phyloP scores from a whole-genome alignment of 1,140 invertebrate genomes.

The Dreissena rostriformis region DNA sequence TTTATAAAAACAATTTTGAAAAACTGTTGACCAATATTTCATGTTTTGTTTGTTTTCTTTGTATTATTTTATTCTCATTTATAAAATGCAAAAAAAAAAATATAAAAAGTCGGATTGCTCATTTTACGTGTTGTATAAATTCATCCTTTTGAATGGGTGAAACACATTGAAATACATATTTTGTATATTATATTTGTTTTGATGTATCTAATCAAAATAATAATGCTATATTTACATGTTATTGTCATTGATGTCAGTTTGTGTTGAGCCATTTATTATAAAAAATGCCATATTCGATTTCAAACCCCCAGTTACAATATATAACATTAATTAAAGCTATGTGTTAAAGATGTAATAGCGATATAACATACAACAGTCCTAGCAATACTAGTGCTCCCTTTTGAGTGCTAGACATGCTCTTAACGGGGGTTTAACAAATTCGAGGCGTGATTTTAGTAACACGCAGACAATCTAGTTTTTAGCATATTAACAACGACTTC shows the following conservation, averaged over 20 bases:
- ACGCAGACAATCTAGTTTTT: constrained; percentile 75
- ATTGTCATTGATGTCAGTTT: constrained; percentile 37
- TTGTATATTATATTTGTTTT: constrained; percentile 27
- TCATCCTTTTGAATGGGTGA: constrained; percentile 30
- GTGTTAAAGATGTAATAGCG: too few species aligned
- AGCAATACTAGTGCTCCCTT: constrained; percentile 71
- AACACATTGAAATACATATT: constrained; percentile 45
- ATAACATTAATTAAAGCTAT: background rate
- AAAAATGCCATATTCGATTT: constrained; percentile 22
- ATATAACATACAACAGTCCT: too few species aligned
- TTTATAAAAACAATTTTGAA: constrained; percentile 52
- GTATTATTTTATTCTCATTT: constrained; percentile 58
- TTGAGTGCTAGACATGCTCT: constrained; percentile 70
- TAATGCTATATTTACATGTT: constrained; percentile 52
- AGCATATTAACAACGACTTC: constrained; percentile 73
- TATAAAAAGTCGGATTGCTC: constrained; percentile 33
- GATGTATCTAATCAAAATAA: constrained; percentile 60
- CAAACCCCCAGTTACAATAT: background rate
- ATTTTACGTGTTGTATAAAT: constrained; percentile 28
- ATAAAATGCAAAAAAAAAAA: constrained; percentile 49
- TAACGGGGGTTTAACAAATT: constrained; percentile 63
- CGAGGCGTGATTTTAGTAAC: constrained; percentile 58
- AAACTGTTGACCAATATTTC: constrained; percentile 63
- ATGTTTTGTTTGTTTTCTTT: constrained; percentile 56
- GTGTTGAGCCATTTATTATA: constrained; percentile 43